phyloP scores from a whole-genome alignment of 2,797 vertebrate species.

The Mionectes olivaceus region DNA sequence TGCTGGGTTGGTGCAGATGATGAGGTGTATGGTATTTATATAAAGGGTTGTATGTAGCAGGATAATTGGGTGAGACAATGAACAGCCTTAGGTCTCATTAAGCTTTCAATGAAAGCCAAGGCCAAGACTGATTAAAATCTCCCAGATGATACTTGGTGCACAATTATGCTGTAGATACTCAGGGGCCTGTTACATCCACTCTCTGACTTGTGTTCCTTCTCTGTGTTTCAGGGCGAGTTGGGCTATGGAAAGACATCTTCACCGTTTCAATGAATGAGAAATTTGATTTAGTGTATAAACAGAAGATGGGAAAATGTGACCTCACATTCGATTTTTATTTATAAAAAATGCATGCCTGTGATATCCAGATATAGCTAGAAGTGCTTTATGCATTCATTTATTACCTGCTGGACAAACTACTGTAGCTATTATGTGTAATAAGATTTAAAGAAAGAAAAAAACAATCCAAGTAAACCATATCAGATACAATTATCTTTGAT shows the following conservation, averaged over 20 bases:
- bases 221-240: constrained; percentile 88
- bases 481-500: constrained; percentile 13
- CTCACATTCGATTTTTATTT: constrained; percentile 94
- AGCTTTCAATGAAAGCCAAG: neutral
- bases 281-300: constrained; percentile 93
- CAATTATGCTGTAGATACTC: neutral
- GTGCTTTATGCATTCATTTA: constrained; percentile 76
- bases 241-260: constrained; percentile 98
- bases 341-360: constrained; percentile 82
- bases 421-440: constrained; percentile 67
- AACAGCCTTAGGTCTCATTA: neutral
- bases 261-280: constrained; percentile 99
- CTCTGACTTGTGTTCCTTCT: constrained; percentile 16
- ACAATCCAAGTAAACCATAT: constrained; percentile 38
- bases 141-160: neutral
- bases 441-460: constrained; percentile 43
- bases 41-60: neutral
- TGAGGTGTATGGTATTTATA: neutral
- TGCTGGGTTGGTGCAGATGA: neutral
- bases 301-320: constrained; percentile 98
- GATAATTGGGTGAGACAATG: neutral
- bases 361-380: constrained; percentile 70
- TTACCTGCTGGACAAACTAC: constrained; percentile 74
- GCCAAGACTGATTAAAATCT: neutral
- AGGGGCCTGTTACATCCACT: neutral